A percentile compares a stretch with the other conserved stretches of the same genome.
Conservation (phyloP, 2,113 vertebrate species). For the Axis porcinus region DNA sequence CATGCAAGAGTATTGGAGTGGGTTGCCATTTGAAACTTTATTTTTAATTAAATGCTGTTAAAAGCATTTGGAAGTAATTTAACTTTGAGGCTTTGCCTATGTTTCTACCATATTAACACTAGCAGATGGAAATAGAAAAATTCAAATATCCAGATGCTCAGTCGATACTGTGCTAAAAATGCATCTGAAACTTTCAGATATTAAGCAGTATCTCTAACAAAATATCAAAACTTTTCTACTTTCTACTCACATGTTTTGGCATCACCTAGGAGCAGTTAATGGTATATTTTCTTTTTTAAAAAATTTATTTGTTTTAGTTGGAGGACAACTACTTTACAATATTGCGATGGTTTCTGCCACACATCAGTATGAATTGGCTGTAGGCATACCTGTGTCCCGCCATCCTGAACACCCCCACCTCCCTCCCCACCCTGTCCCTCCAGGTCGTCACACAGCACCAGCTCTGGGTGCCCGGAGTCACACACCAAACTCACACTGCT, state of each 20-base stretch:
- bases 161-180: neutral
- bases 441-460: neutral
- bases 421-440: neutral
- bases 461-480: neutral
- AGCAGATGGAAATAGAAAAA: slow-evolving; percentile 6
- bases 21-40: neutral
- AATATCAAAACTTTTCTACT: neutral
- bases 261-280: neutral
- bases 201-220: neutral
- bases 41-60: slow-evolving; percentile 26
- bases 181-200: neutral
- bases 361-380: neutral
- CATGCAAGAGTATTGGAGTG: neutral
- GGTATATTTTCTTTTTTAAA: neutral
- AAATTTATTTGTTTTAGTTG: neutral
- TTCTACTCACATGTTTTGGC: neutral
- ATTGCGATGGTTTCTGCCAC: neutral
- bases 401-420: neutral
- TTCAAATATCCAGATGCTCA: neutral
- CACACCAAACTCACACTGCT: neutral
- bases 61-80: slow-evolving; percentile 34
- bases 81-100: neutral
- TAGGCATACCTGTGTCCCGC: neutral
- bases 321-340: neutral
- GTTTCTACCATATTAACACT: neutral